phyloP scores from a whole-genome alignment of 2,113 vertebrate species.

The Catharus fuscescens region DNA sequence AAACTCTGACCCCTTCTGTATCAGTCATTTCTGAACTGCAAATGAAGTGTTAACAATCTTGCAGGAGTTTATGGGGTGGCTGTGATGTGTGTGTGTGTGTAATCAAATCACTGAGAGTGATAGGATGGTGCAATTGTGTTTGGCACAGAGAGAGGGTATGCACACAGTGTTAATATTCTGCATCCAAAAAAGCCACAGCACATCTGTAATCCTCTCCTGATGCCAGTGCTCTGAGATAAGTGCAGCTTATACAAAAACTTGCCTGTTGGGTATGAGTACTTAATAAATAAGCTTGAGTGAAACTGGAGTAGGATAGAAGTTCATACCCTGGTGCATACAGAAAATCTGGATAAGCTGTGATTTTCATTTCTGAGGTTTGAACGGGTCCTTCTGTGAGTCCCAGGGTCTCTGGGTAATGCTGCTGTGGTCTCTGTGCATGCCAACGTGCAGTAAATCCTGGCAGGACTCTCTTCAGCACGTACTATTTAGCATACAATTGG shows the following conservation, averaged over 20 bases:
- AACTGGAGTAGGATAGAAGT: neutral
- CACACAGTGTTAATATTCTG: neutral
- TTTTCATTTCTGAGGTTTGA: conserved; percentile 26
- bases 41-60: neutral
- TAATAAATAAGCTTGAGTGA: conserved; percentile 11
- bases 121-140: rapidly evolving
- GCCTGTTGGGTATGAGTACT: conserved; percentile 1
- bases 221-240: neutral
- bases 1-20: neutral
- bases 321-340: neutral
- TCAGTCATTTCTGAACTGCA: neutral
- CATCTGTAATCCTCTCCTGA: neutral
- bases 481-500: conserved; percentile 12
- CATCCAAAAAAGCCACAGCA: neutral
- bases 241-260: conserved; percentile 9
- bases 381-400: neutral
- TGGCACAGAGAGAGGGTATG: neutral
- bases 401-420: neutral
- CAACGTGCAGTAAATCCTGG: neutral
- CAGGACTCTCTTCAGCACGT: neutral
- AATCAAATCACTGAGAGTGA: neutral
- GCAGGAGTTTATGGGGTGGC: neutral
- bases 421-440: neutral
- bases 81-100: neutral
- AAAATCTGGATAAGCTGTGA: neutral